Base-by-base conservation (phyloP, 2,888 invertebrate genomes). In the Eilema caniola region DNA sequence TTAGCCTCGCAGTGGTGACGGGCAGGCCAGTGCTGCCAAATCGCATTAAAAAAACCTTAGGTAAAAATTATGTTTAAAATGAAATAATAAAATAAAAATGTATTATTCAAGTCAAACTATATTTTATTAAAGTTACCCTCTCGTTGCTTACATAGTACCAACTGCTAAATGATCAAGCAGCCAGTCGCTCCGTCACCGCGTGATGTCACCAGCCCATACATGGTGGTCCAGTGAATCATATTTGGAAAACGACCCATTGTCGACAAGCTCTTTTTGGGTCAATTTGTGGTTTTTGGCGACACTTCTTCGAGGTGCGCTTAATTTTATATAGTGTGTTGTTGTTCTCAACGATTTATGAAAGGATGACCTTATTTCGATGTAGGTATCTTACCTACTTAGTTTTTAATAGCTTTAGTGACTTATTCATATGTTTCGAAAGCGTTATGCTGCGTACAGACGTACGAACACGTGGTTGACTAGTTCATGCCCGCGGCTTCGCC, bases 171-270 rank as follows among this genome's bases (percentile, higher is more conserved):
- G 5, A 33, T 33, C 10, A 56, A 61, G 62, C 47, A 62, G 20
- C 11, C 65, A 67, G 62, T 23, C 33, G 65, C 76, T 75, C 75
- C 74, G 60, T 77, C 81, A 77, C 53, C 31, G 47, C 62, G 69
- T 85, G 85, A 85, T 81, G 78, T 85, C 85, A 85, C 77, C 72
- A 57, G 7, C 0, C 85, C 83, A 16, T 77, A 80, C 66, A 82
- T 63, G 83, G 83, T 25, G 25, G 33, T 53, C 75, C 64, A 71
- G 75, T 78, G 80, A 79, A 76, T 83, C 82, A 82, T 74, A 68
- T 76, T 77, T 81, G 76, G 81, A 77, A 78, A 85, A 85, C 83
- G 83, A 83, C 73, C 83, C 80, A 84, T 85, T 85, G 85, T 86
- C 69, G 74, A 74, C 77, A 66, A 75, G 74, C 73, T 79, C 63